phyloP scores from a whole-genome alignment of 2,797 vertebrate genomes.

The Mormyrus hasselquistii region DNA sequence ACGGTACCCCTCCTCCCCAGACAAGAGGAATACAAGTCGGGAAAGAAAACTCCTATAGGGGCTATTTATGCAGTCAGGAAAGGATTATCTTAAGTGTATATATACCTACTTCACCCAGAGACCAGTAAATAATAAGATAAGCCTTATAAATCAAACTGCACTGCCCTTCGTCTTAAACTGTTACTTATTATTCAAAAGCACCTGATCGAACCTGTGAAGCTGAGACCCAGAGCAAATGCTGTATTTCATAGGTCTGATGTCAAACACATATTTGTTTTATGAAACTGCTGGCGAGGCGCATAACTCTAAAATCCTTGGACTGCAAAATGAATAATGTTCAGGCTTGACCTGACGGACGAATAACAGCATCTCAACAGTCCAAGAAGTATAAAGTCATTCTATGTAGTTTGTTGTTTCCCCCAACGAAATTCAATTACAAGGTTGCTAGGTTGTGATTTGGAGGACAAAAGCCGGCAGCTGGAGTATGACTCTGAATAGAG shows the following conservation, averaged over 20 bases:
- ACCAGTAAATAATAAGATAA: conserved; percentile 17
- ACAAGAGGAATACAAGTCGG: background rate
- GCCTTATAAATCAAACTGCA: conserved; percentile 18
- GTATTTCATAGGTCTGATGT: conserved; percentile 37
- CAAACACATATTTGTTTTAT: conserved; percentile 35
- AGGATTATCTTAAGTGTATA: conserved; percentile 16
- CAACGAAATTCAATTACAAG: conserved; percentile 8
- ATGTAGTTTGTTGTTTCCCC: background rate
- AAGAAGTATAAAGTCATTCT: conserved; percentile 29
- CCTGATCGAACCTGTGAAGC: conserved; percentile 43
- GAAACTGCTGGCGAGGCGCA: conserved; percentile 37
- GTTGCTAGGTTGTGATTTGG: conserved; percentile 21
- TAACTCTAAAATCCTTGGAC: conserved; percentile 41
- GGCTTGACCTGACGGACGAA: conserved; percentile 46
- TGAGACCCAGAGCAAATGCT: conserved; percentile 40
- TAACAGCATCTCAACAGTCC: conserved; percentile 34
- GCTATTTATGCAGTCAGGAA: background rate
- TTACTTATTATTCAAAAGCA: conserved; percentile 31
- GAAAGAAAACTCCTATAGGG: background rate
- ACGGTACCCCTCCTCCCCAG: background rate
- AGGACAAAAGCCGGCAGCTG: background rate
- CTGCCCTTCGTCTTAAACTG: conserved; percentile 20
- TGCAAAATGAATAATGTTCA: conserved; percentile 41
- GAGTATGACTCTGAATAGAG: background rate
- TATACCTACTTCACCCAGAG: conserved; percentile 11